phyloP scores from a whole-genome alignment of 2,888 invertebrate genomes.

The Acanthosoma haemorrhoidale region DNA sequence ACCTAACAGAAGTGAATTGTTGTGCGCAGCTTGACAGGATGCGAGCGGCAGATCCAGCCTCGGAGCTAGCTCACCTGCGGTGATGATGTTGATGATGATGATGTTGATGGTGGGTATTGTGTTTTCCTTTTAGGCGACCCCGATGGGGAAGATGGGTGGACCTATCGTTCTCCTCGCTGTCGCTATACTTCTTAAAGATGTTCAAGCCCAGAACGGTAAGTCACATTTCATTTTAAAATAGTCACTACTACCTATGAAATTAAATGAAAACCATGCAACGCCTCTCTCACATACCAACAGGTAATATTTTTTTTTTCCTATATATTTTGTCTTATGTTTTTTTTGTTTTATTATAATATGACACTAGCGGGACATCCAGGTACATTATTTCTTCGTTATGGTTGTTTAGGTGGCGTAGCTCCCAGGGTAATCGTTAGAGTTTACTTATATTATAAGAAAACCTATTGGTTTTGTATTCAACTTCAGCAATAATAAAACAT shows the following conservation, averaged over 20 bases:
- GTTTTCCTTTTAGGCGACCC: conserved; percentile 21
- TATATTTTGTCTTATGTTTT: not conserved
- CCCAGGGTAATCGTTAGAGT: too few species aligned
- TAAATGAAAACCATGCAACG: not conserved
- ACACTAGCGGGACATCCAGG: too few species aligned
- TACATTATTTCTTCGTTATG: too few species aligned
- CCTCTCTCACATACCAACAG: conserved; percentile 1
- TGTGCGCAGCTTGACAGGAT: not conserved
- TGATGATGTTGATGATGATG: conserved; percentile 7
- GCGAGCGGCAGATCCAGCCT: not conserved
- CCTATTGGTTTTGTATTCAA: too few species aligned
- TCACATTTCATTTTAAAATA: not conserved
- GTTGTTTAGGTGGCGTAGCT: too few species aligned
- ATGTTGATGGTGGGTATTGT: conserved; percentile 24
- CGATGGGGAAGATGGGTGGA: conserved; percentile 24
- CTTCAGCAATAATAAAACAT: too few species aligned
- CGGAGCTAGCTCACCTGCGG: not conserved
- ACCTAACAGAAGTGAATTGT: conserved; percentile 9
- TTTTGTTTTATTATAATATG: too few species aligned
- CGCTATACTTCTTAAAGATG: conserved; percentile 12
- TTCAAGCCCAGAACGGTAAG: conserved; percentile 22
- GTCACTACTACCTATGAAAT: not conserved
- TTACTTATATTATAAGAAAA: too few species aligned
- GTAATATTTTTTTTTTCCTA: not conserved
- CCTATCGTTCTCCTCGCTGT: conserved; percentile 18